A percentile compares a stretch with the other conserved stretches of the same genome.
Conservation (phyloP, 2,797 vertebrate genomes). For the Simalia tracyae region DNA sequence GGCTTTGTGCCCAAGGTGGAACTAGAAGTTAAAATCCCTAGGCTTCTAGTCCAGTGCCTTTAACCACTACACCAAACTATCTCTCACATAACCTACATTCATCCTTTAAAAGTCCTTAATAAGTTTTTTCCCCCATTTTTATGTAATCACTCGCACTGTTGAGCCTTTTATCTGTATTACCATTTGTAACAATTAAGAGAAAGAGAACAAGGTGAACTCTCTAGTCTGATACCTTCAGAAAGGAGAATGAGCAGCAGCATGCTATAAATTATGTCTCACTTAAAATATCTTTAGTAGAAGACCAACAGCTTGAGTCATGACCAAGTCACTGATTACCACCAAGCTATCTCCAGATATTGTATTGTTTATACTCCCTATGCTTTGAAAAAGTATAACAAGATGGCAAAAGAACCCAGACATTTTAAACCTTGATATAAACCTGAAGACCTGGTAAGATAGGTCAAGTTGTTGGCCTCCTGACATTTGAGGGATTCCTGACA, state of each 20-base stretch:
- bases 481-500: not conserved
- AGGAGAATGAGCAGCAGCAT: not conserved
- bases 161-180: not conserved
- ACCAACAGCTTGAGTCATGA: not conserved
- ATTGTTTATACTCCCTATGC: not conserved
- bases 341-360: not conserved
- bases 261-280: not conserved
- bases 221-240: not conserved
- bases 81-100: not conserved
- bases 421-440: not conserved
- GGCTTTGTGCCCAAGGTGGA: not conserved
- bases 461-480: not conserved
- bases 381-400: not conserved
- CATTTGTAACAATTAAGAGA: not conserved
- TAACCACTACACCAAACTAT: not conserved
- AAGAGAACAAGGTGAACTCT: not conserved
- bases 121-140: not conserved
- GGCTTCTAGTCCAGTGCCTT: not conserved
- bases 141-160: not conserved
- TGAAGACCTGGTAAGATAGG: not conserved
- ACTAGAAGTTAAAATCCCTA: not conserved
- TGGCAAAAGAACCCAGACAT: not conserved
- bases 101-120: not conserved
- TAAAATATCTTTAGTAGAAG: not conserved
- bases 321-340: not conserved